A percentile compares a stretch with the other conserved stretches of the same genome.
Evolutionary conservation across 2,888 invertebrate species (phyloP).

Genomic region (Lutraria lutraria): DNA sequence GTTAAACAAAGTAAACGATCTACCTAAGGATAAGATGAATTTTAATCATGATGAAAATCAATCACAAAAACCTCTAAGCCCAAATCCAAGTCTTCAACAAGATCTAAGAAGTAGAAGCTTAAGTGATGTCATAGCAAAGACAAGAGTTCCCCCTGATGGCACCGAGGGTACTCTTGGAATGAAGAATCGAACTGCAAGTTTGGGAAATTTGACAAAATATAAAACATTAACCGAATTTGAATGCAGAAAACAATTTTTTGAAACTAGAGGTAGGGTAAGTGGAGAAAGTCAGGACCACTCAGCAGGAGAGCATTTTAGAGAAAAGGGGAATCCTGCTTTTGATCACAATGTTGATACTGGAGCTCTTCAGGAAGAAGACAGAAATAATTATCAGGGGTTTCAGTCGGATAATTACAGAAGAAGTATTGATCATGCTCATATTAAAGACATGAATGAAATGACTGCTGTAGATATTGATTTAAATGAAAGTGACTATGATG

Average conservation of each 20-base stretch:
- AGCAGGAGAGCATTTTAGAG: neutral
- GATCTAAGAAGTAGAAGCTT: constrained; percentile 15
- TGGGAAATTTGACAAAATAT: neutral
- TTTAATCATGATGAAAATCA: neutral
- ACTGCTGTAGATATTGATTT: constrained; percentile 32
- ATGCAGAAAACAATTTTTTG: constrained; percentile 18
- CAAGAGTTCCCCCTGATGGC: neutral
- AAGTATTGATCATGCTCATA: constrained; percentile 31
- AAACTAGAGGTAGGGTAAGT: constrained; percentile 15
- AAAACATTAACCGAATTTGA: constrained; percentile 21
- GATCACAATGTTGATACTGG: neutral
- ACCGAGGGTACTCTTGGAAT: neutral
- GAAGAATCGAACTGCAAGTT: constrained; percentile 1
- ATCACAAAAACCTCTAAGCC: neutral
- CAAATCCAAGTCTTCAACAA: neutral
- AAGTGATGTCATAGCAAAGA: neutral
- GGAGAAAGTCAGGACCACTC: constrained; percentile 13
- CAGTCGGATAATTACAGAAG: constrained; percentile 3
- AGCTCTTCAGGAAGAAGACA: neutral
- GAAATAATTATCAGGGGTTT: neutral
- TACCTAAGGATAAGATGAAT: neutral
- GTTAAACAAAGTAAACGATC: too few relatives aligned
- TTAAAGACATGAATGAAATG: constrained; percentile 25
- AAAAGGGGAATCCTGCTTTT: neutral
- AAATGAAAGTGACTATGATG: constrained; percentile 4